These are phyloP conservation scores for Oasisia sp. DNA, from an alignment of 2,888 invertebrate genomes.

Conservation along the genomic window DNA sequence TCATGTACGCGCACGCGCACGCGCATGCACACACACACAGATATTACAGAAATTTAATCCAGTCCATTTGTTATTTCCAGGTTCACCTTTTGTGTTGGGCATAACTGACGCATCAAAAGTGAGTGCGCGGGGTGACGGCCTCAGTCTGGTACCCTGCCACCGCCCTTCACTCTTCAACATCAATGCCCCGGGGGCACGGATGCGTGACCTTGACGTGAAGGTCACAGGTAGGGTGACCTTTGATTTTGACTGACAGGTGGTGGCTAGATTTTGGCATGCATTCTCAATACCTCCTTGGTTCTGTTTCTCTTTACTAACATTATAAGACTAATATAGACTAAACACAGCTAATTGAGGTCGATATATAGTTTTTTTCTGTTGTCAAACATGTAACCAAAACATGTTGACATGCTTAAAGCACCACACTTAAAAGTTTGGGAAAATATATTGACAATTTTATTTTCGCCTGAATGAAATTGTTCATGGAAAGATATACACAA, in stretches of 20 bases:
- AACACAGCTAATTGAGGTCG: not conserved
- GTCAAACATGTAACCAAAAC: not conserved
- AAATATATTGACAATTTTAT: not conserved
- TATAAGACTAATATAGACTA: not conserved
- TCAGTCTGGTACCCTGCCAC: slow-evolving; percentile 87
- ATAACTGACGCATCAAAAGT: slow-evolving; percentile 68
- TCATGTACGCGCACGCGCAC: too few relatives aligned
- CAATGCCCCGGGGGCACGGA: slow-evolving; percentile 77
- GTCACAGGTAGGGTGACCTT: slow-evolving; percentile 68
- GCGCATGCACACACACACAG: not conserved
- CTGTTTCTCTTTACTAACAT: not conserved
- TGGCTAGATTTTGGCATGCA: not conserved
- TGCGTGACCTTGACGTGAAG: slow-evolving; percentile 60
- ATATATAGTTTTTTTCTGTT: not conserved
- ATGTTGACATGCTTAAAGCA: not conserved
- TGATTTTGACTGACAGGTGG: not conserved
- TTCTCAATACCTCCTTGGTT: not conserved
- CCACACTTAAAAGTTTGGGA: not conserved
- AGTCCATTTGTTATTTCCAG: slow-evolving; percentile 41
- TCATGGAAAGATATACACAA: not conserved
- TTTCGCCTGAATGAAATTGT: not conserved
- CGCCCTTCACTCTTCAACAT: slow-evolving; percentile 86
- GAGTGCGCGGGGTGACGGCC: slow-evolving; percentile 87
- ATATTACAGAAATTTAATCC: not conserved
- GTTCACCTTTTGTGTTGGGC: slow-evolving; percentile 57